phyloP scores from a whole-genome alignment of 2,113 vertebrate genomes.

The Zingel zingel region DNA sequence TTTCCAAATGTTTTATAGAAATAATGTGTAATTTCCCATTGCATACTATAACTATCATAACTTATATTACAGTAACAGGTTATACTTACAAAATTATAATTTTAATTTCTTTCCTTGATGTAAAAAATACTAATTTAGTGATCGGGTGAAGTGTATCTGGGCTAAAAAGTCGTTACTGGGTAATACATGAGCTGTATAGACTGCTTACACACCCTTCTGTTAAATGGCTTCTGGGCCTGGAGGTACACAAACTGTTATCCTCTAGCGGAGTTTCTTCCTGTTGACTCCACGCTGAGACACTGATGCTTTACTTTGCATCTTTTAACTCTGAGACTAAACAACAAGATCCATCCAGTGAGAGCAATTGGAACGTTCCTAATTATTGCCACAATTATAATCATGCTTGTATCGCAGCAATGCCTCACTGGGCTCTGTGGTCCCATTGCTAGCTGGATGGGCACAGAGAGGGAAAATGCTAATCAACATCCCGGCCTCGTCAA shows the following conservation, averaged over 20 bases:
- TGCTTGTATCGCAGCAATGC: conserved; percentile 51
- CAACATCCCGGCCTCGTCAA: conserved; percentile 69
- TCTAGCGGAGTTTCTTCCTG: conserved; percentile 1
- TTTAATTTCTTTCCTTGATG: background rate
- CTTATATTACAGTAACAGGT: background rate
- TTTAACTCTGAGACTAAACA: conserved; percentile 71
- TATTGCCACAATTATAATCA: conserved; percentile 83
- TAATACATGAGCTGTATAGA: background rate
- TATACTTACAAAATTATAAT: too few species aligned
- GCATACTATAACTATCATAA: background rate
- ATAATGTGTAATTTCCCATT: background rate
- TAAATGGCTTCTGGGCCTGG: background rate
- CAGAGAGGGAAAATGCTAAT: conserved; percentile 70
- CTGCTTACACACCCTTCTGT: background rate
- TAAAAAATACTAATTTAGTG: background rate
- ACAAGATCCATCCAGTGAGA: conserved; percentile 62
- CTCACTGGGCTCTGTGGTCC: conserved; percentile 60
- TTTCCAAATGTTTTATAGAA: background rate
- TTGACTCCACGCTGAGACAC: conserved; percentile 50
- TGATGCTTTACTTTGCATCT: conserved; percentile 70
- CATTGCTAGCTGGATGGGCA: conserved; percentile 59
- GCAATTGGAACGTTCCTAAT: conserved; percentile 75
- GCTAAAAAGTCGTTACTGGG: background rate
- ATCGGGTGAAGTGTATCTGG: background rate
- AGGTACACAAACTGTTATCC: background rate